Evolutionary conservation across 2,888 invertebrate genomes (phyloP), one percentile per base, ranked within the genome.

Genomic region (Metopia argyrocephala): DNA sequence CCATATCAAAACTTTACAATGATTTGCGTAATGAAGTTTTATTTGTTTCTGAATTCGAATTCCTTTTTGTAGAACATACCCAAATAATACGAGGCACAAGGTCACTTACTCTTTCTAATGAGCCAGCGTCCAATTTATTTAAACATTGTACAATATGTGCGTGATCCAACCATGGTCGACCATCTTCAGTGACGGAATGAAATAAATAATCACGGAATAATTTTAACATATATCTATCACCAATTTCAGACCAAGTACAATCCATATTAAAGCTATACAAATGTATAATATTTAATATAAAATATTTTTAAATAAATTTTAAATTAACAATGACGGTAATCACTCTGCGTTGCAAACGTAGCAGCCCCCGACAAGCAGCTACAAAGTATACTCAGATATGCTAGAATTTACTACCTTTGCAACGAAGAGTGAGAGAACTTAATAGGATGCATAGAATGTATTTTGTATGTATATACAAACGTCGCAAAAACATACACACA

Each of bases 221-320:
- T 92, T 99, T 99, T 91, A 99, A 92, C 95, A 99, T 96, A 91
- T 99, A 99, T 69, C 99, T 94, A 91, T 99, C 98, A 21, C 98
- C 99, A 23, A 98, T 99, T 91, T 99, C 99, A 45, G 98, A 95
- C 99, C 99, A 99, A 15, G 96, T 93, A 12, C 95, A 93, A 91
- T 99, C 98, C 93, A 97, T 91, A 90, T 97, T 96, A 87, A 97
- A 93, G 89, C 97, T 97, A 59, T 9, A 52, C 52, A 45, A 46
- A 6, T 7, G 9, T 7, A 9, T 18, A 57, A 9, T 27, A 38
- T 54, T 28, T 1, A 27, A 62, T 78, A 50, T 48, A 54, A 31
- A 27, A 64, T n/a, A 31, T 15, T 12, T 15, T 5, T 15, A 12
- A 38, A 38, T 15, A 2, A 38, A 38, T 12, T 38, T 0, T 12